Base-by-base conservation (phyloP, 1,140 invertebrate species). In the Zaprionus inermis region DNA sequence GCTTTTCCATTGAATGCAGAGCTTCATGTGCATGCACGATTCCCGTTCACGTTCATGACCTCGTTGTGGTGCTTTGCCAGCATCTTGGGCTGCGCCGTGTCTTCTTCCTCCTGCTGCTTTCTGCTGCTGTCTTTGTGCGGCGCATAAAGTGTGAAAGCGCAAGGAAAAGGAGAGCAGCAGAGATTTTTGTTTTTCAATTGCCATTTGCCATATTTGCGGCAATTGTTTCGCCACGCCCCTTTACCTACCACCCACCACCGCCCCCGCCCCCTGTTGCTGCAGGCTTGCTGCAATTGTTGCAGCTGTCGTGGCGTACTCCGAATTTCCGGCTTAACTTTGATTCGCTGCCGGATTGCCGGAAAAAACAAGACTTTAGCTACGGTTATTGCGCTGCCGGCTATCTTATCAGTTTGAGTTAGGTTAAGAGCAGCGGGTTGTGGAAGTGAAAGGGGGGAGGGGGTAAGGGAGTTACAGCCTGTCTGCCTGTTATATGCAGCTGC, bases 181-280 rank as follows among this genome's bases (percentile, higher is more conserved):
- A 71, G 82, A 85, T 78, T 79, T 83, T 88, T 83, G 76, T 89
- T 89, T 88, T 89, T 88, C 83, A 88, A 88, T 84, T 84, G 84
- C 72, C 64, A 71, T 82, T 88, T 88, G 82, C 84, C 84, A 88
- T 88, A 88, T 88, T 88, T 89, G 83, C 46, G 52, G 77, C 83
- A 89, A 88, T 88, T 85, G 82, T 82, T 85, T 85, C 36, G 41
- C 49, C 24, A 3, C 32, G 14, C 32, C 18, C 2, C 28, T 18
- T 12, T 0, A 6, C 7, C 30, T 5, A 3, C 30, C 7, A 16
- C 10, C 34, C 22, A 4, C 2, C 1, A 24, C 16, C 54, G n/a
- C 2, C 11, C 3, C 20, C 30, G 11, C 10, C 11, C 9, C 11
- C 5, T n/a, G 2, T 5, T 41, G 5, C 12, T n/a, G n/a, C n/a